Conservation (phyloP, 2,113 vertebrate species). For the Nymphicus hollandicus region DNA sequence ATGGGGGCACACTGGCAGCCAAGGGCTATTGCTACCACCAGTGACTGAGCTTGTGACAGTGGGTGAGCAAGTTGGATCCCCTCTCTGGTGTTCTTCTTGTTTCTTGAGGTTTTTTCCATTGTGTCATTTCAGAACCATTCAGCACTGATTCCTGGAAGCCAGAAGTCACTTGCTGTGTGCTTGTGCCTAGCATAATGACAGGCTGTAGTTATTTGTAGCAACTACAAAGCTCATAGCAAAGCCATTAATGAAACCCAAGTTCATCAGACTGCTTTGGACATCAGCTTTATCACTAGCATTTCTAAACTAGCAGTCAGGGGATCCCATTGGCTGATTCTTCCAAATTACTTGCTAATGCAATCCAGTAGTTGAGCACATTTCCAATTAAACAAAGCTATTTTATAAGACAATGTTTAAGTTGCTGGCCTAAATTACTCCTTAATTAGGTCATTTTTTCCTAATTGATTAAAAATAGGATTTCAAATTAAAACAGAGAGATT, state of each 20-base stretch:
- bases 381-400: conserved; percentile 60
- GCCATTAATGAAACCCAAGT: not conserved
- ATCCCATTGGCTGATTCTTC: conserved; percentile 8
- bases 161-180: not conserved
- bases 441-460: conserved; percentile 68
- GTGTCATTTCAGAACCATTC: not conserved
- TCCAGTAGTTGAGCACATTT: conserved; percentile 43
- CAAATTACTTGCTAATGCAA: conserved; percentile 52
- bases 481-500: conserved; percentile 61
- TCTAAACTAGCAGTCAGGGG: not conserved
- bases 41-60: not conserved
- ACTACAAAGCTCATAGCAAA: not conserved
- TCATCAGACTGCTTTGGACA: not conserved
- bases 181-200: not conserved
- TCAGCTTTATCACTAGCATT: not conserved
- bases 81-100: not conserved
- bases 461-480: conserved; percentile 68
- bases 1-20: not conserved
- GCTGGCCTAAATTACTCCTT: conserved; percentile 60
- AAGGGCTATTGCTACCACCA: not conserved
- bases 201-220: not conserved
- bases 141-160: not conserved
- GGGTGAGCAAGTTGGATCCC: not conserved
- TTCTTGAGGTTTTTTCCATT: not conserved
- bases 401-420: conserved; percentile 55